A percentile compares a stretch with the other conserved stretches of the same genome.
Evolutionary conservation across 2,888 invertebrate species (phyloP).

Genomic region (Philereme transversata): DNA sequence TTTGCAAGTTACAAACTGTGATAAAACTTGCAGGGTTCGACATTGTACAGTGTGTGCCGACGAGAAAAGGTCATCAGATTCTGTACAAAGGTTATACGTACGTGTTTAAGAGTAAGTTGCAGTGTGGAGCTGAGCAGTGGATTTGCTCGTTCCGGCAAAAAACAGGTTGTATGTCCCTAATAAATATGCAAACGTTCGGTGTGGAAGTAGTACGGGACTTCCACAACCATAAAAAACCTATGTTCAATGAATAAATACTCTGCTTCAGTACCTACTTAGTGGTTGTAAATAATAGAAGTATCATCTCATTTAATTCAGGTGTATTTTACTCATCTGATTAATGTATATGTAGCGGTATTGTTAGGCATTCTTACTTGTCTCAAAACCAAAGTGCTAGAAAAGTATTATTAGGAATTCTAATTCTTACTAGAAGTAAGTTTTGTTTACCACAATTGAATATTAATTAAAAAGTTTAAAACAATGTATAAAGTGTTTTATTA

Average conservation of each 20-base stretch:
- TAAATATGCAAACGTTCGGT: constrained; percentile 75
- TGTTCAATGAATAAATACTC: constrained; percentile 60
- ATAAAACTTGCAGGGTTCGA: constrained; percentile 68
- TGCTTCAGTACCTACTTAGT: background rate
- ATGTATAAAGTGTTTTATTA: constrained; percentile 14
- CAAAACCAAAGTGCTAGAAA: background rate
- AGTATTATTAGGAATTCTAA: background rate
- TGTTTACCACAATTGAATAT: background rate
- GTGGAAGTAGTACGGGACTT: constrained; percentile 76
- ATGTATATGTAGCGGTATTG: background rate
- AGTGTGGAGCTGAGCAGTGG: constrained; percentile 78
- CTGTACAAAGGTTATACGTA: constrained; percentile 77
- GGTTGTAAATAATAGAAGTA: background rate
- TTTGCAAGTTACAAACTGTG: constrained; percentile 35
- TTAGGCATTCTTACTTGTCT: background rate
- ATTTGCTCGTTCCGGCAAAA: constrained; percentile 74
- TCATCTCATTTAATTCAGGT: background rate
- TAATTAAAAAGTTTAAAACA: background rate
- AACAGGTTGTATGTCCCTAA: constrained; percentile 77
- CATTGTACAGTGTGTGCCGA: constrained; percentile 75
- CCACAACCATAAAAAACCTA: constrained; percentile 77
- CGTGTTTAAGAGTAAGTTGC: constrained; percentile 72
- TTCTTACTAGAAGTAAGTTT: background rate
- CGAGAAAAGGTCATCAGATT: constrained; percentile 75
- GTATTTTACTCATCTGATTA: background rate